phyloP scores from a whole-genome alignment of 2,888 invertebrate genomes.

The Coenonympha glycerion region DNA sequence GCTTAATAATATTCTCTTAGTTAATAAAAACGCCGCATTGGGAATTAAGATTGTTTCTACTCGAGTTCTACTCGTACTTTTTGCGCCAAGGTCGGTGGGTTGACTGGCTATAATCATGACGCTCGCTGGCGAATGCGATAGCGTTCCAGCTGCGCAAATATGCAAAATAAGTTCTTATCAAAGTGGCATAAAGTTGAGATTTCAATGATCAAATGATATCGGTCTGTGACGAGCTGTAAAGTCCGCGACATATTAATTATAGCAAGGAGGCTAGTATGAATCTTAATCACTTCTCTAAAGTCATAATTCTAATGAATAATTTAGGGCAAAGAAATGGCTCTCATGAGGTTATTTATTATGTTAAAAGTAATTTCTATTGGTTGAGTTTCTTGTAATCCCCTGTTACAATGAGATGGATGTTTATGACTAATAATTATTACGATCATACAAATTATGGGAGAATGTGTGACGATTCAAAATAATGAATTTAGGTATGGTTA shows the following conservation, averaged over 20 bases:
- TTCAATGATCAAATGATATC: not conserved
- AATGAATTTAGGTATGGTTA: too few relatives aligned
- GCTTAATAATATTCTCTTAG: slow-evolving; percentile 56
- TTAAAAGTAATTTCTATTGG: too few relatives aligned
- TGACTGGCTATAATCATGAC: slow-evolving; percentile 47
- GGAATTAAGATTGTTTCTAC: slow-evolving; percentile 64
- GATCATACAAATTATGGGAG: too few relatives aligned
- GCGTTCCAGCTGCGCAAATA: not conserved
- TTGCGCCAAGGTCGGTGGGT: slow-evolving; percentile 70
- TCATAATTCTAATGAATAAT: too few relatives aligned
- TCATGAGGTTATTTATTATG: too few relatives aligned
- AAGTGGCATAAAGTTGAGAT: not conserved
- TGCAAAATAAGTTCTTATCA: slow-evolving; percentile 3
- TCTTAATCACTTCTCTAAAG: not conserved
- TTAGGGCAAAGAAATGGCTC: too few relatives aligned
- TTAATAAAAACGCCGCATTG: slow-evolving; percentile 52
- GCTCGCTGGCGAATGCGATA: slow-evolving; percentile 7
- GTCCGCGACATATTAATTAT: not conserved
- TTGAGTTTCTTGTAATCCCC: too few relatives aligned
- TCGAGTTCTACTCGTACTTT: slow-evolving; percentile 68
- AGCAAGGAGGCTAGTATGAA: not conserved
- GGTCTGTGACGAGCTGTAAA: not conserved
- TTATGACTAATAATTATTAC: too few relatives aligned
- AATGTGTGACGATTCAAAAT: too few relatives aligned
- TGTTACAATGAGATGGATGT: too few relatives aligned